Conservation (phyloP, 64 coral and sea anemone species). For the Montipora capricornis region DNA sequence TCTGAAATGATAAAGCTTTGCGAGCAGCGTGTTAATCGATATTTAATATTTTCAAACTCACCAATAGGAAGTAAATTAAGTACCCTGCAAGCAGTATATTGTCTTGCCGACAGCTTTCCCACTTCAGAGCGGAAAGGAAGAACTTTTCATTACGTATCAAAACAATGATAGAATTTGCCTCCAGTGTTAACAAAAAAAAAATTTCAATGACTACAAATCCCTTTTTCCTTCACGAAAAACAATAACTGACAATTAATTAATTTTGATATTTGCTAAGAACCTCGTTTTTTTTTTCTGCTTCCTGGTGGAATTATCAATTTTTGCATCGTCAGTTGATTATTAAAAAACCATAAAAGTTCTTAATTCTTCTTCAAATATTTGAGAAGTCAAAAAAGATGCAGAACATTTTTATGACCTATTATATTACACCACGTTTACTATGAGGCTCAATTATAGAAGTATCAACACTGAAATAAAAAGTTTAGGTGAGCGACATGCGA, state of each 20-base stretch:
- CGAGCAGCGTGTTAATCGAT: not conserved
- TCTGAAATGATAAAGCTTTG: not conserved
- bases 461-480: too few relatives aligned
- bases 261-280: not conserved
- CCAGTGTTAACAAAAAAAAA: not conserved
- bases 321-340: too few relatives aligned
- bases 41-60: not conserved
- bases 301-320: too few relatives aligned
- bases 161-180: conserved; percentile 1
- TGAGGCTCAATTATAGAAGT: not conserved
- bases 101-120: conserved; percentile 27
- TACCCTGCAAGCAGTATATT: not conserved
- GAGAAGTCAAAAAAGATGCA: too few relatives aligned
- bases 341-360: too few relatives aligned
- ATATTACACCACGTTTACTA: too few relatives aligned
- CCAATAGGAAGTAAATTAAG: conserved; percentile 36
- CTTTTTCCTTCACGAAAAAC: not conserved
- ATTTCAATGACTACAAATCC: not conserved
- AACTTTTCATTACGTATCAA: conserved; percentile 6
- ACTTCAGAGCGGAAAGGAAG: not conserved
- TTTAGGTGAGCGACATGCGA: too few relatives aligned
- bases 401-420: too few relatives aligned
- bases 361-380: too few relatives aligned
- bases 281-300: not conserved
- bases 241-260: not conserved